A percentile compares a stretch with the other conserved stretches of the same genome.
Evolutionary conservation across 2,113 vertebrate species (phyloP).

Genomic region (Mobula hypostoma): DNA sequence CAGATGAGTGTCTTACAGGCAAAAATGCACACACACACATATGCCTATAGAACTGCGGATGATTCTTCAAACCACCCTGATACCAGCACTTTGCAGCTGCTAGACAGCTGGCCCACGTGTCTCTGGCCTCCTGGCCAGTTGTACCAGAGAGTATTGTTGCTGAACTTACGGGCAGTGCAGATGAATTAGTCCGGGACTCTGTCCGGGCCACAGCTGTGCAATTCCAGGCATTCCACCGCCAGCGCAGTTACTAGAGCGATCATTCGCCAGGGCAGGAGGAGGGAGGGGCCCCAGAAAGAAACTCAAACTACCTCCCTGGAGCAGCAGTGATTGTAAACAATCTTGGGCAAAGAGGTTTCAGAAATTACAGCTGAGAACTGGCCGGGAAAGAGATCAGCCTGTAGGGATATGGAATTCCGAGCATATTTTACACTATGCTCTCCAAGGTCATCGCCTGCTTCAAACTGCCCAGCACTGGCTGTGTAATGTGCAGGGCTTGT

Average conservation of each 20-base stretch:
- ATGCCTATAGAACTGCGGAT: no score
- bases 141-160: background rate
- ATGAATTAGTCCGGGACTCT: background rate
- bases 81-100: background rate
- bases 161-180: background rate
- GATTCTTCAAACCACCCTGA: background rate
- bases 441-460: no score
- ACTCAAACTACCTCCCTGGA: background rate
- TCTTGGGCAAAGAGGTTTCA: background rate
- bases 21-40: no score
- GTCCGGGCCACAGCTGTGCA: background rate
- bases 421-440: no score
- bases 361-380: background rate
- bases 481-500: no score
- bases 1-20: no score
- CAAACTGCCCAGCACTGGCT: no score
- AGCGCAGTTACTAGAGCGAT: background rate
- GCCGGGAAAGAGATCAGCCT: no score
- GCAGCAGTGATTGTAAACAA: background rate
- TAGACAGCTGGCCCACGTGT: background rate
- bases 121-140: background rate
- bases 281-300: background rate
- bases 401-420: no score
- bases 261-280: background rate
- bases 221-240: background rate